Conservation (phyloP, 2,888 invertebrate genomes). For the Unio pictorum region DNA sequence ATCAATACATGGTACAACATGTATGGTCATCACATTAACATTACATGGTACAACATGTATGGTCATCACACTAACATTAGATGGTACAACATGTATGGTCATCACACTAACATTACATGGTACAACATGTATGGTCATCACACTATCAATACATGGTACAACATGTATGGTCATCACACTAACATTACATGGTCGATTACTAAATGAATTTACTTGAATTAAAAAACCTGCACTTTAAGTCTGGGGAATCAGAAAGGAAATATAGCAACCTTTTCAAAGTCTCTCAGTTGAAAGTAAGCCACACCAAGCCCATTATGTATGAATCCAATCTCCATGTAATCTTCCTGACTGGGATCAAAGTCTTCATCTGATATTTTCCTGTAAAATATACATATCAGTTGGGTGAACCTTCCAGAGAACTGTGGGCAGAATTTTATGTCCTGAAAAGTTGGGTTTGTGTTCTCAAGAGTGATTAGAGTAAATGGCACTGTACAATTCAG, state of each 20-base stretch:
- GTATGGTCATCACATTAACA: neutral
- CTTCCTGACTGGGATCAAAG: neutral
- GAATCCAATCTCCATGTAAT: conserved; percentile 11
- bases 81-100: too few species aligned
- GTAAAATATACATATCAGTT: neutral
- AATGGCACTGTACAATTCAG: too few species aligned
- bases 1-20: too few species aligned
- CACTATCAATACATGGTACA: too few species aligned
- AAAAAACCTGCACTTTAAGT: neutral
- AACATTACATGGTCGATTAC: neutral
- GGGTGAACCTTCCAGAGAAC: neutral
- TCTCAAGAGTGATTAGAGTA: too few species aligned
- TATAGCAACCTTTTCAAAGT: conserved; percentile 42
- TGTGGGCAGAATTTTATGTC: too few species aligned
- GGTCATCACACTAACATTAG: neutral
- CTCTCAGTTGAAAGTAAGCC: conserved; percentile 18
- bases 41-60: too few species aligned
- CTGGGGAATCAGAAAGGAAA: neutral
- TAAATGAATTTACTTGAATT: too few species aligned
- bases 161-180: too few species aligned
- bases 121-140: too few species aligned
- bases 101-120: neutral
- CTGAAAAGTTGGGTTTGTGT: too few species aligned
- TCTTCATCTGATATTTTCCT: neutral
- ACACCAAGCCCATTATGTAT: conserved; percentile 49